Evolutionary conservation across 1,140 invertebrate genomes (phyloP).

Genomic region (Drosophila funebris): DNA sequence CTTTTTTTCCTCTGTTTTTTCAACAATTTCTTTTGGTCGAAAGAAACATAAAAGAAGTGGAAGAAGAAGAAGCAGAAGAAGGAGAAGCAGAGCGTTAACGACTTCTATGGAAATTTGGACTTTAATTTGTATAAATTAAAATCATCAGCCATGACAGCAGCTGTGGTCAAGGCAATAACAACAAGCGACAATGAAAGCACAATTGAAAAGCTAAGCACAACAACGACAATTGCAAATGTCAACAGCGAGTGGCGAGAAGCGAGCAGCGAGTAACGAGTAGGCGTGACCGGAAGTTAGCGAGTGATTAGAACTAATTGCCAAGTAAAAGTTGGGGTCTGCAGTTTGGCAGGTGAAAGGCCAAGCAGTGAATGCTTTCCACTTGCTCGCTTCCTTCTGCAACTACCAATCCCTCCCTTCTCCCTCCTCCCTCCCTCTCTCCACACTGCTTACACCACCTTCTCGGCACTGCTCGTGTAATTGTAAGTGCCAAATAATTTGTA

Average conservation of each 20-base stretch:
- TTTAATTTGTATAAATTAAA: conserved; percentile 40
- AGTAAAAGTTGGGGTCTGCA: background rate
- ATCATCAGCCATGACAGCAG: conserved; percentile 36
- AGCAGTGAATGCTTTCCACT: no score
- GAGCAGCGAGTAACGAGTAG: conserved; percentile 13
- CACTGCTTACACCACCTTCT: no score
- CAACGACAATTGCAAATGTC: conserved; percentile 32
- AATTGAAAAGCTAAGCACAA: conserved; percentile 13
- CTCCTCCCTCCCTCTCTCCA: no score
- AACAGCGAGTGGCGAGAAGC: no score
- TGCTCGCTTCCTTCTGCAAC: no score
- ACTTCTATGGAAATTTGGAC: conserved; percentile 43
- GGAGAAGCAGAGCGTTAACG: conserved; percentile 15
- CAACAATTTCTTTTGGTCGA: conserved; percentile 22
- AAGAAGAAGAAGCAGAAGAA: background rate
- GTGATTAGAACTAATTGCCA: conserved; percentile 41
- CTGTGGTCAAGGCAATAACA: conserved; percentile 21
- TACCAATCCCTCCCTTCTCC: no score
- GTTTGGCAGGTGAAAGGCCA: conserved; percentile 33
- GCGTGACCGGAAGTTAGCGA: conserved; percentile 26
- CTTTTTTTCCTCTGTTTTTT: background rate
- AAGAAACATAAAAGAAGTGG: background rate
- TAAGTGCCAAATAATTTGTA: no score
- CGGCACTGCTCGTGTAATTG: background rate
- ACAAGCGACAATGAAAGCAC: conserved; percentile 1